phyloP scores from a whole-genome alignment of 2,113 vertebrate species.

The Epinephelus moara region DNA sequence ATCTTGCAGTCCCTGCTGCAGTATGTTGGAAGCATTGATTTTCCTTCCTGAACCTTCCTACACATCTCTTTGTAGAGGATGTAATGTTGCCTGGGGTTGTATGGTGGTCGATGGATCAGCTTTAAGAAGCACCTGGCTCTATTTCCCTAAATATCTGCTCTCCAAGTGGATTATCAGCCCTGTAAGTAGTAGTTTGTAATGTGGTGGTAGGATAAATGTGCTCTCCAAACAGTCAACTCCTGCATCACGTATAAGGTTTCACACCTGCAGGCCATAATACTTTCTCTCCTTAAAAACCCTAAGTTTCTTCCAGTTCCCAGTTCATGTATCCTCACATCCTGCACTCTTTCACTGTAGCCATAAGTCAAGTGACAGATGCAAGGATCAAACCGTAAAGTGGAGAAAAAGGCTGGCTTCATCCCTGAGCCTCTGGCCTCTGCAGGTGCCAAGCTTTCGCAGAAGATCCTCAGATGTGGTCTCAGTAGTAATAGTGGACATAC shows the following conservation, averaged over 20 bases:
- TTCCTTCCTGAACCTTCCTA: constrained; percentile 57
- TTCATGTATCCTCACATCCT: constrained; percentile 1
- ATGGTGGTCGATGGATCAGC: constrained; percentile 48
- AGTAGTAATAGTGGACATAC: neutral
- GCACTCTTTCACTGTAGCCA: neutral
- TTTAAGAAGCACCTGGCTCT: constrained; percentile 47
- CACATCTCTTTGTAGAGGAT: constrained; percentile 55
- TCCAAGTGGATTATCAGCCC: constrained; percentile 25
- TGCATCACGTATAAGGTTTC: neutral
- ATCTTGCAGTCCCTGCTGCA: constrained; percentile 37
- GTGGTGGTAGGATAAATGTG: constrained; percentile 21
- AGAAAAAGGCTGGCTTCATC: neutral
- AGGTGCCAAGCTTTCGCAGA: neutral
- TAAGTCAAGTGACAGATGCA: neutral
- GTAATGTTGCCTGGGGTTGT: constrained; percentile 47
- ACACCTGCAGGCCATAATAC: neutral
- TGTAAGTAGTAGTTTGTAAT: constrained; percentile 23
- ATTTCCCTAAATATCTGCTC: constrained; percentile 53
- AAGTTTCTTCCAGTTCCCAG: neutral
- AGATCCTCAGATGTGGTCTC: constrained; percentile 12
- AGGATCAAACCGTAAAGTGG: neutral
- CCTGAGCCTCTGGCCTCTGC: neutral
- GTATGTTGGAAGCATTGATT: constrained; percentile 62
- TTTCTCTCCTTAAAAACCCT: neutral
- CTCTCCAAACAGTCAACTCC: constrained; percentile 11